phyloP scores from a whole-genome alignment of 2,113 vertebrate genomes.

The mouse (Mus musculus) region DNA sequence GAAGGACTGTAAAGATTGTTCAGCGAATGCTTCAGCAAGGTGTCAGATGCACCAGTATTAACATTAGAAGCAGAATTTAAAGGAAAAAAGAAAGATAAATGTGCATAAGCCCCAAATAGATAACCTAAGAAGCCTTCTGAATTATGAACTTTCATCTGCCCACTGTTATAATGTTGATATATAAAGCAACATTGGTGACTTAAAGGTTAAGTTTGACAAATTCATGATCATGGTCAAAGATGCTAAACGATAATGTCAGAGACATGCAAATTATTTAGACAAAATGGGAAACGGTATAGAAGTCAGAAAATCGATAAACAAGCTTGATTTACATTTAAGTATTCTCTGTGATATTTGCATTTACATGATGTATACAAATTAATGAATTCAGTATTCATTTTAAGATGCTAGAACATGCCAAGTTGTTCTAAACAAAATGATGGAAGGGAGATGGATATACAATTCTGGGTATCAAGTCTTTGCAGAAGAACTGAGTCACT shows the following conservation, averaged over 20 bases:
- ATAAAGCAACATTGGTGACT: not conserved
- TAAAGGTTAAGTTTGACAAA: not conserved
- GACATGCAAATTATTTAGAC: not conserved
- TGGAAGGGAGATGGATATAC: not conserved
- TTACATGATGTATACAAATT: not conserved
- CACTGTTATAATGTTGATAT: not conserved
- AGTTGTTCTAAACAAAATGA: not conserved
- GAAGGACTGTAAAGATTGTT: not conserved
- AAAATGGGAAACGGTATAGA: not conserved
- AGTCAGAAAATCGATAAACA: not conserved
- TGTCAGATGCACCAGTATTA: not conserved
- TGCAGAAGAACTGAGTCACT: not conserved
- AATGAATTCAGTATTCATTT: not conserved
- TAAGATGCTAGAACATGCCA: not conserved
- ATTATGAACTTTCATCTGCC: not conserved
- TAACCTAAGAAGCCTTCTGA: not conserved
- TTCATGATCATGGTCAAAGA: not conserved
- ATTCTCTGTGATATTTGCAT: not conserved
- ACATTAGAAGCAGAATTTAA: slow-evolving; percentile 2
- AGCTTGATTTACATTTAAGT: not conserved
- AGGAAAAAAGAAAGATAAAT: not conserved
- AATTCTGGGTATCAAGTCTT: not conserved
- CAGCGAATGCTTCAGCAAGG: not conserved
- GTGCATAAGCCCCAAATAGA: not conserved
- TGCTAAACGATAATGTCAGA: slow-evolving; percentile 27